Evolutionary conservation across 2,888 invertebrate genomes (phyloP).

Genomic region (Agrypnus murinus): DNA sequence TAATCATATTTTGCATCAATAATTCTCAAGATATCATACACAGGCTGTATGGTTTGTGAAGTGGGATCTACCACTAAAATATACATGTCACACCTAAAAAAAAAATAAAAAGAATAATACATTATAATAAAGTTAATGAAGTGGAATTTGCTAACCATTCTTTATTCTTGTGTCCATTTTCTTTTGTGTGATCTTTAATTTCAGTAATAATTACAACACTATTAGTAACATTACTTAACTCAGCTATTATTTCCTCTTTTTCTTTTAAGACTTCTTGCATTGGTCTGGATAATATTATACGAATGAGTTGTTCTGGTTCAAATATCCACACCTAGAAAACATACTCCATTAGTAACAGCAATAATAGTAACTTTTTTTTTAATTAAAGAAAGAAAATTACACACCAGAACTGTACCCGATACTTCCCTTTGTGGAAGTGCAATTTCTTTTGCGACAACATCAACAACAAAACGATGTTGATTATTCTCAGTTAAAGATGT

Average conservation of each 20-base stretch:
- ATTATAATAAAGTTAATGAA: no score
- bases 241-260: constrained; percentile 80
- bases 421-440: constrained; percentile 87
- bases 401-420: constrained; percentile 85
- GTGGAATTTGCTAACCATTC: constrained; percentile 82
- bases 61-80: constrained; percentile 86
- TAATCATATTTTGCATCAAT: constrained; percentile 91
- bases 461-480: constrained; percentile 89
- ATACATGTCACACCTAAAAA: constrained; percentile 87
- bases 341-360: no score
- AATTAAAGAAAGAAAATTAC: constrained; percentile 63
- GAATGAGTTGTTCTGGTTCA: constrained; percentile 87
- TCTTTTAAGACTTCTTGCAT: constrained; percentile 84
- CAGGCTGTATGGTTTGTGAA: constrained; percentile 84
- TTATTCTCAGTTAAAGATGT: constrained; percentile 92
- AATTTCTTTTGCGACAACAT: constrained; percentile 87
- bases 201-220: constrained; percentile 87
- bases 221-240: constrained; percentile 84
- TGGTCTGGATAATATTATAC: constrained; percentile 88
- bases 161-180: constrained; percentile 77
- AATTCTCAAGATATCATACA: constrained; percentile 85
- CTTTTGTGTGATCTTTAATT: constrained; percentile 83
- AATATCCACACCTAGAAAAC: constrained; percentile 88
- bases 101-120: constrained; percentile 35
- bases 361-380: no score